Evolutionary conservation across 2,888 invertebrate genomes (phyloP).

Genomic region (Noctua fimbriata): DNA sequence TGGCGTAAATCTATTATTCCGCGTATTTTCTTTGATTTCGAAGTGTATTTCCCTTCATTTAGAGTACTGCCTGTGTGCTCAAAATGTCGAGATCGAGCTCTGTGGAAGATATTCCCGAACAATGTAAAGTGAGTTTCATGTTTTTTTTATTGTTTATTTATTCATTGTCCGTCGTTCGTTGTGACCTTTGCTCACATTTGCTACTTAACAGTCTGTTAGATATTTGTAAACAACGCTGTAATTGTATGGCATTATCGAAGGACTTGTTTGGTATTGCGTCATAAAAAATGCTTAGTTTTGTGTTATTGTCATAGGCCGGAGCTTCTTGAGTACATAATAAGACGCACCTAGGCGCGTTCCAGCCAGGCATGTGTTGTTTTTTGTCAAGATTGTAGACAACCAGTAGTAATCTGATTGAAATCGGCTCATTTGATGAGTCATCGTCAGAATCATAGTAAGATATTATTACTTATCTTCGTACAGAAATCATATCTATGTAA

Average conservation of each 20-base stretch:
- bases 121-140: constrained; percentile 80
- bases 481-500: not conserved
- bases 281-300: constrained; percentile 34
- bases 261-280: constrained; percentile 61
- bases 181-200: constrained; percentile 73
- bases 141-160: constrained; percentile 67
- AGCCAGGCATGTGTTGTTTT: not conserved
- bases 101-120: constrained; percentile 86
- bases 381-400: not conserved
- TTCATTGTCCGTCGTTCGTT: constrained; percentile 67
- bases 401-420: not conserved
- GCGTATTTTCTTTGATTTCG: constrained; percentile 38
- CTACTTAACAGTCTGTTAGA: constrained; percentile 23
- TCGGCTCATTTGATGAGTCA: constrained; percentile 6
- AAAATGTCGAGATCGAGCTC: constrained; percentile 85
- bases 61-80: constrained; percentile 34
- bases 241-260: constrained; percentile 41
- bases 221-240: constrained; percentile 64
- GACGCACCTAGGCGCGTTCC: constrained; percentile 21
- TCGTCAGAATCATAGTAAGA: not conserved
- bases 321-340: not conserved
- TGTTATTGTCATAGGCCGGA: not conserved
- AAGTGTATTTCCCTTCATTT: constrained; percentile 31
- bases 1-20: constrained; percentile 70
- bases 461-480: constrained; percentile 10